A percentile compares a stretch with the other conserved stretches of the same genome.
These are phyloP conservation scores for Lathamus discolor DNA, from an alignment of 2,113 vertebrate species.

Conservation along the genomic window DNA sequence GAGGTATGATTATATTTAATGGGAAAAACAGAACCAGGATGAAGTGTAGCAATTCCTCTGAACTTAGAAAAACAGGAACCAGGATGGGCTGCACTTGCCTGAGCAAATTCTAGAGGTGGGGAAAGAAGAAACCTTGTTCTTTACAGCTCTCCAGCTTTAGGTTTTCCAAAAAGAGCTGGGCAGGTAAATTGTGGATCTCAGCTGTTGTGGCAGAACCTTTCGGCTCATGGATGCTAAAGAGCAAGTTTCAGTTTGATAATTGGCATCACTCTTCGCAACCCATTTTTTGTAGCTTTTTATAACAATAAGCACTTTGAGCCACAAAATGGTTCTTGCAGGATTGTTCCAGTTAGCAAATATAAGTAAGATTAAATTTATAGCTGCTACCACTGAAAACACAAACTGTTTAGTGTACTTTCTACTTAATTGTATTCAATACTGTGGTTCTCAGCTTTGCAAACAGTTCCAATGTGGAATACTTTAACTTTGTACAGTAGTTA, in stretches of 20 bases:
- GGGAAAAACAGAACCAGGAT: background rate
- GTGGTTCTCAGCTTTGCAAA: background rate
- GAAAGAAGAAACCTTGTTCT: background rate
- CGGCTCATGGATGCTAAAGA: background rate
- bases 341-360: background rate
- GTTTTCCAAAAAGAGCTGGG: background rate
- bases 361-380: background rate
- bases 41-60: background rate
- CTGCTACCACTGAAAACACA: background rate
- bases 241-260: background rate
- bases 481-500: background rate
- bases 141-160: background rate
- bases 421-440: background rate
- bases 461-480: background rate
- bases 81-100: background rate
- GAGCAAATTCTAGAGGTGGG: background rate
- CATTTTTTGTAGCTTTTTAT: background rate
- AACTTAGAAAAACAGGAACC: background rate
- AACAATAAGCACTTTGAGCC: background rate
- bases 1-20: background rate
- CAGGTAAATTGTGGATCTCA: background rate
- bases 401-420: background rate
- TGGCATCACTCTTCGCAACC: background rate
- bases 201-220: background rate
- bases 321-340: background rate